phyloP scores from a whole-genome alignment of 2,113 vertebrate species.

The Urocynchramus pylzowi region DNA sequence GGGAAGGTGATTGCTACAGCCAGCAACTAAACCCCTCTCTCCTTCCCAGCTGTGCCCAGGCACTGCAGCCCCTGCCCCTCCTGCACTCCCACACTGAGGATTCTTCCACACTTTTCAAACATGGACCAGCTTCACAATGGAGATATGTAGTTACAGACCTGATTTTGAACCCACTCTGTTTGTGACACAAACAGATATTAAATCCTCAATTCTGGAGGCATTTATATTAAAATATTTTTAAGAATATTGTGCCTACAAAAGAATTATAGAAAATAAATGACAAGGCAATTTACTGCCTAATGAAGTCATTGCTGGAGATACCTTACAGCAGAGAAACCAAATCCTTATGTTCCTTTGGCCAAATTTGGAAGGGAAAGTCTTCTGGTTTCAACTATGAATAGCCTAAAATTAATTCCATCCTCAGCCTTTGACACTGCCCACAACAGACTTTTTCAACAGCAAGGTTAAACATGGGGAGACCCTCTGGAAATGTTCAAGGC shows the following conservation, averaged over 20 bases:
- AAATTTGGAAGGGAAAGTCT: background rate
- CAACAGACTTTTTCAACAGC: background rate
- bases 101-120: background rate
- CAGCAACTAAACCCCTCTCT: background rate
- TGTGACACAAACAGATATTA: background rate
- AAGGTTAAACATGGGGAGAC: background rate
- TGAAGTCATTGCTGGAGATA: background rate
- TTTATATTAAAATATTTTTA: background rate
- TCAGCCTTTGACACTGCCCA: background rate
- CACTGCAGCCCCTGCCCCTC: background rate
- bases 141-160: rapidly evolving
- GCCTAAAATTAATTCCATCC: background rate
- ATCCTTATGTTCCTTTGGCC: background rate
- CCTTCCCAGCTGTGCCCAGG: background rate
- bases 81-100: background rate
- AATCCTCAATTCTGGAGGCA: background rate
- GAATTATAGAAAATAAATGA: background rate
- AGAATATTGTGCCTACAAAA: background rate
- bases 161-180: background rate
- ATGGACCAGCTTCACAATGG: rapidly evolving
- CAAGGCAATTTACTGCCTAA: background rate
- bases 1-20: background rate
- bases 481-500: background rate
- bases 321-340: background rate
- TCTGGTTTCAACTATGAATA: background rate